phyloP scores from a whole-genome alignment of 2,888 invertebrate genomes.

The Eilema caniola region DNA sequence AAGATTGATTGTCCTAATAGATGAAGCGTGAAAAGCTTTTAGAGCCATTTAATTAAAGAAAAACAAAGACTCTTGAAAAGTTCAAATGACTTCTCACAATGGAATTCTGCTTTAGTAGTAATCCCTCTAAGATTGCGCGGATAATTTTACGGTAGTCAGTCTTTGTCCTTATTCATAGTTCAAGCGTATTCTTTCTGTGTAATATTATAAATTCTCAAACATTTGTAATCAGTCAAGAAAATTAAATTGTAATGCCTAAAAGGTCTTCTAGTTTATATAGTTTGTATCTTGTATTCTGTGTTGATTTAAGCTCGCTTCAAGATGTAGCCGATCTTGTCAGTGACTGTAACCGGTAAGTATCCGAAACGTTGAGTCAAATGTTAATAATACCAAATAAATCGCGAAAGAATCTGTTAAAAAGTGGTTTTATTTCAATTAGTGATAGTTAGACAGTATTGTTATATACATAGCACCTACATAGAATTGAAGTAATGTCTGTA shows the following conservation, averaged over 20 bases:
- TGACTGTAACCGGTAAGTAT: too few relatives aligned
- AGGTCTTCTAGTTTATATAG: too few relatives aligned
- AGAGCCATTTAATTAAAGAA: neutral
- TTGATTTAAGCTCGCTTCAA: too few relatives aligned
- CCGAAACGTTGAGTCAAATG: too few relatives aligned
- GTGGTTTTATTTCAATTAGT: too few relatives aligned
- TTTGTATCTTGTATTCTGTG: too few relatives aligned
- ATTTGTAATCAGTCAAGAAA: neutral
- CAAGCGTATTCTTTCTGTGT: neutral
- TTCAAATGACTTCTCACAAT: neutral
- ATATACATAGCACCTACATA: too few relatives aligned
- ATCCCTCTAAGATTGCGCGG: neutral
- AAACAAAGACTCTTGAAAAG: neutral
- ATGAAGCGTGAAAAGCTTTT: neutral
- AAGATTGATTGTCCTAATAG: neutral
- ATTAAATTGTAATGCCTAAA: neutral
- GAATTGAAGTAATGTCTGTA: neutral
- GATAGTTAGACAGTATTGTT: too few relatives aligned
- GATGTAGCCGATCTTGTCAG: too few relatives aligned
- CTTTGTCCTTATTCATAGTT: neutral
- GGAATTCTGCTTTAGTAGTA: neutral
- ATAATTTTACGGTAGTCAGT: neutral
- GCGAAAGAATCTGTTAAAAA: too few relatives aligned
- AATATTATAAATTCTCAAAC: neutral
- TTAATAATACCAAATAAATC: too few relatives aligned